Conservation (phyloP, 2,888 invertebrate genomes). For the Drosophila lutescens region DNA sequence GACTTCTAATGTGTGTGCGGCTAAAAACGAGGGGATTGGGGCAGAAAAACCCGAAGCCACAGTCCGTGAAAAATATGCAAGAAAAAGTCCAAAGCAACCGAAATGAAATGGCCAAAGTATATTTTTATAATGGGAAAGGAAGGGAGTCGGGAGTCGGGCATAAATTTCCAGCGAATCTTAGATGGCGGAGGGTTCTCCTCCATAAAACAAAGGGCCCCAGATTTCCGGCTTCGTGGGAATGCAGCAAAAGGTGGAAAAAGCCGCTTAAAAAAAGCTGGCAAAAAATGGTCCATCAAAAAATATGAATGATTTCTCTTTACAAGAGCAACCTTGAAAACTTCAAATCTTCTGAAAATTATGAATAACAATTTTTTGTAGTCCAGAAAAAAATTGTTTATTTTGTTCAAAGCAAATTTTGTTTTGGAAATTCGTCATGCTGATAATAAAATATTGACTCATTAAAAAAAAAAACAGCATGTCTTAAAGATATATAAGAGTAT, state of each 20-base stretch:
- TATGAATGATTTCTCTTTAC: no score
- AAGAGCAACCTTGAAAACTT: not conserved
- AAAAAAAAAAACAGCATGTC: not conserved
- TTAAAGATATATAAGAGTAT: no score
- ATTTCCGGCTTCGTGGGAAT: constrained; percentile 55
- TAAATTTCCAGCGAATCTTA: constrained; percentile 59
- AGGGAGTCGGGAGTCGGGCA: constrained; percentile 32
- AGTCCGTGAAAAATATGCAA: constrained; percentile 77
- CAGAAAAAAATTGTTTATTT: not conserved
- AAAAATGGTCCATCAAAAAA: constrained; percentile 9
- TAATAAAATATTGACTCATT: not conserved
- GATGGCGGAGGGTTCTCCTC: constrained; percentile 36
- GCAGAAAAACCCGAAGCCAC: constrained; percentile 37
- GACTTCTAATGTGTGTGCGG: constrained; percentile 36
- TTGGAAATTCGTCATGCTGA: not conserved
- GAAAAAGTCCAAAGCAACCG: constrained; percentile 52
- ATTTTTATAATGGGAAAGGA: constrained; percentile 51
- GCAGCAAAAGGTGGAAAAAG: constrained; percentile 26
- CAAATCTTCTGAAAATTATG: no score
- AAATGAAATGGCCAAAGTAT: constrained; percentile 63
- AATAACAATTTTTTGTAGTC: no score
- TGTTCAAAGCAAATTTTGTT: not conserved
- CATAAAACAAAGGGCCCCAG: constrained; percentile 51
- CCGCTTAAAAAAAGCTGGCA: constrained; percentile 22
- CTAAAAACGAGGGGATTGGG: constrained; percentile 28